Percentiles rank a stretch among this genome's conserved stretches.
These are phyloP conservation scores for Amphiura filiformis DNA, from an alignment of 35 echinoderm and acorn worm genomes.

Conservation along the genomic window DNA sequence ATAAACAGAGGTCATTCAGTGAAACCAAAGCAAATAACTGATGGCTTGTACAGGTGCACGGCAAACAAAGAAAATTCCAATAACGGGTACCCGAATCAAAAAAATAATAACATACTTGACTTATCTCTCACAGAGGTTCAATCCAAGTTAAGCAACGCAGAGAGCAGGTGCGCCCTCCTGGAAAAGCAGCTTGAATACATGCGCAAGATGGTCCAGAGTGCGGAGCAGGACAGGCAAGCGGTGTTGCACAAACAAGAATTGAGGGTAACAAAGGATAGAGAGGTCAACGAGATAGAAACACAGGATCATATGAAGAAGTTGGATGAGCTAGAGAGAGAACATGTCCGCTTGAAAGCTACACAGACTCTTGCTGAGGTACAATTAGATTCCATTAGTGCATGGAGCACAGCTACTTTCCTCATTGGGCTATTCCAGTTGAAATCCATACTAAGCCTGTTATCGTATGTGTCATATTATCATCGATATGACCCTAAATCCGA, in stretches of 20 bases:
- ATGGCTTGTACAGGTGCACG: too few relatives aligned
- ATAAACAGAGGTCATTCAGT: too few relatives aligned
- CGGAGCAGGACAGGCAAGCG: conserved; percentile 58
- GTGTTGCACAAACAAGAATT: conserved; percentile 57
- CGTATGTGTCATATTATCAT: too few relatives aligned
- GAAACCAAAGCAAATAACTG: too few relatives aligned
- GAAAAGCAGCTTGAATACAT: conserved; percentile 93
- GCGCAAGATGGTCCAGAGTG: conserved; percentile 86
- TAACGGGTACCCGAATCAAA: too few relatives aligned
- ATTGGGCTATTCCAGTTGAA: too few relatives aligned
- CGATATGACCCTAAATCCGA: too few relatives aligned
- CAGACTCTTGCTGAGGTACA: conserved; percentile 74
- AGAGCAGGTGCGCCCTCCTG: conserved; percentile 62
- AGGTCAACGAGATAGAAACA: conserved; percentile 36
- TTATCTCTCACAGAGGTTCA: conserved; percentile 55
- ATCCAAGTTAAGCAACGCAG: conserved; percentile 57
- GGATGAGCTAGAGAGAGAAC: conserved; percentile 59
- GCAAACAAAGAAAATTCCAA: too few relatives aligned
- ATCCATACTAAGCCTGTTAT: too few relatives aligned
- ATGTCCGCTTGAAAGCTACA: conserved; percentile 49
- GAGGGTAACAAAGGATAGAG: neutral
- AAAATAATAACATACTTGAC: neutral
- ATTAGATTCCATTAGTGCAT: too few relatives aligned
- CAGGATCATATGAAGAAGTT: conserved; percentile 60
- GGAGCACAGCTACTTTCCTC: too few relatives aligned